These are phyloP conservation scores for Lanius collurio DNA, from an alignment of 2,113 vertebrate species.

Conservation along the genomic window DNA sequence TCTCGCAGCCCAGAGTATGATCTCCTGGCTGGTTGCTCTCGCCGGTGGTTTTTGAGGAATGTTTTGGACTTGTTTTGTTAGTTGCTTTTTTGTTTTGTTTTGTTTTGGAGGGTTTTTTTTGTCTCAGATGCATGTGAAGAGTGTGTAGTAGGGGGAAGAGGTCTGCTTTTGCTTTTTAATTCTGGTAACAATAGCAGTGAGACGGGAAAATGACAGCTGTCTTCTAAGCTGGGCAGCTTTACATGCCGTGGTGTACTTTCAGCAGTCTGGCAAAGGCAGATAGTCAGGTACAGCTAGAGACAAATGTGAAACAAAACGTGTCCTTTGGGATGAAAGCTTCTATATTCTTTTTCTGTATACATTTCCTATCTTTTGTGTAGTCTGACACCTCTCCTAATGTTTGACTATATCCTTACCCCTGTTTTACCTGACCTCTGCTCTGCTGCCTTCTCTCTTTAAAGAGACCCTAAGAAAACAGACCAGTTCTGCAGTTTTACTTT, in stretches of 20 bases:
- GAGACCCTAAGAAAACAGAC: neutral
- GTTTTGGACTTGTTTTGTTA: neutral
- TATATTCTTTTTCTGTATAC: neutral
- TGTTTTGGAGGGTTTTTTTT: neutral
- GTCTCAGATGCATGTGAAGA: neutral
- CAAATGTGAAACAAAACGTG: neutral
- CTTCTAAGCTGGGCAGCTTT: neutral
- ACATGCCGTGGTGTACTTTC: accelerated
- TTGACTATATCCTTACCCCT: accelerated
- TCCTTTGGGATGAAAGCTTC: neutral
- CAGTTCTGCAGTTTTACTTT: neutral
- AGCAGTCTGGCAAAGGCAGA: neutral
- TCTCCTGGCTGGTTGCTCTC: neutral
- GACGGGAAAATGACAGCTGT: neutral
- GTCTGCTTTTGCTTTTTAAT: neutral
- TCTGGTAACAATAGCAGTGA: neutral
- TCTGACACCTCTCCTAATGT: neutral
- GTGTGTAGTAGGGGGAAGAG: neutral
- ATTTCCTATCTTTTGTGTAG: neutral
- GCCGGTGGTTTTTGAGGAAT: neutral
- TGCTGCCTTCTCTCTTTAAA: neutral
- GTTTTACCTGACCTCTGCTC: neutral
- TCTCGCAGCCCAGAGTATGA: neutral
- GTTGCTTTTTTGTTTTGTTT: neutral
- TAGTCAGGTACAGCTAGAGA: neutral